A percentile compares a stretch with the other conserved stretches of the same genome.
Evolutionary conservation across 2,888 invertebrate species (phyloP).

Genomic region (Drosophila leonis): DNA sequence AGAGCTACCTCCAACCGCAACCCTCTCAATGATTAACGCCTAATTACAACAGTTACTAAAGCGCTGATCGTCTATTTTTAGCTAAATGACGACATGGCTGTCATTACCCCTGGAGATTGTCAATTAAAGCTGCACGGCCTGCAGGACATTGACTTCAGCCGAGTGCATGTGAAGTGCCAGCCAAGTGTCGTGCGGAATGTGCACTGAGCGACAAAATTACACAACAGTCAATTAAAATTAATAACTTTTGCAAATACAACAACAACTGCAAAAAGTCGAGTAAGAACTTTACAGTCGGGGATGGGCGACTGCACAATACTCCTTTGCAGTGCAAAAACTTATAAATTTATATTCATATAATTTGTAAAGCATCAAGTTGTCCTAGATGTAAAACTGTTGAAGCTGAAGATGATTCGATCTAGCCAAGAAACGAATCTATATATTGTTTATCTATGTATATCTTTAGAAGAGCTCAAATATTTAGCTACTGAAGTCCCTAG

Average conservation of each 20-base stretch:
- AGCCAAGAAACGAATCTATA: background rate
- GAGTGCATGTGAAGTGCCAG: conserved; percentile 54
- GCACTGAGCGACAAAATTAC: conserved; percentile 67
- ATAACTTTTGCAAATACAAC: conserved; percentile 76
- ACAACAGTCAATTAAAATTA: conserved; percentile 82
- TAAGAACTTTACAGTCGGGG: background rate
- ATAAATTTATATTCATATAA: background rate
- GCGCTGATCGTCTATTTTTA: conserved; percentile 66
- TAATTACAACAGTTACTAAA: conserved; percentile 68
- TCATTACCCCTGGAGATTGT: conserved; percentile 62
- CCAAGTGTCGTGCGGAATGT: conserved; percentile 67
- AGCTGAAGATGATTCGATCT: no score
- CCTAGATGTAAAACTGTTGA: no score
- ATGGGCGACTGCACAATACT: background rate
- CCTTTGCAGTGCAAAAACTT: background rate
- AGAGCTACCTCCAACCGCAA: background rate
- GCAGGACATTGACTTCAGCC: conserved; percentile 73
- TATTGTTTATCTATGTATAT: background rate
- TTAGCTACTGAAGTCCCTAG: background rate
- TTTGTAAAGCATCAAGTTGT: no score
- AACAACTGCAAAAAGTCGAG: conserved; percentile 19
- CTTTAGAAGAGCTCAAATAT: background rate
- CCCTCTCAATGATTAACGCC: conserved; percentile 47
- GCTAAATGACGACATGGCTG: conserved; percentile 68
- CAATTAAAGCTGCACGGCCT: conserved; percentile 75